Base-by-base conservation (phyloP, 2,888 invertebrate species). In the Caenorhabditis sulstoni region DNA sequence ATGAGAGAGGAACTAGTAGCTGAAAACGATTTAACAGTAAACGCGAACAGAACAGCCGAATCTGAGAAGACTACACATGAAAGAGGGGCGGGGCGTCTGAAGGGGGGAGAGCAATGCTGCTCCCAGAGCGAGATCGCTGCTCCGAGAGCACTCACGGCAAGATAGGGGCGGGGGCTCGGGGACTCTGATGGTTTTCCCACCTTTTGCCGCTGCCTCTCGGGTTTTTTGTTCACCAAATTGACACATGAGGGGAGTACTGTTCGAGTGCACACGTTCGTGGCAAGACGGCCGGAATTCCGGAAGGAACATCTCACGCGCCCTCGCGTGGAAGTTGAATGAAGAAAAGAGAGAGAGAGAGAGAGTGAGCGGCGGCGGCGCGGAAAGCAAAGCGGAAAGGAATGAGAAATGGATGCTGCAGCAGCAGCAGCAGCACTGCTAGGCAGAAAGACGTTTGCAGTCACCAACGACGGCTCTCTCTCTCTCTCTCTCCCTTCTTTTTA, bases 51-150 rank as follows among this genome's bases (percentile, higher is more conserved):
- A 39, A 61, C 50, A 47, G 50, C 55, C 22, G 44, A 45, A 45
- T 18, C 58, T 57, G 50, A 57, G 71, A 64, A 64, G 64, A 73
- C 61, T 64, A 73, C 73, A 73, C 73, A 64, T 70, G 55, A 70
- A 61, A 29, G 57, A 58, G 29, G 64, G 73, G 73, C 73, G 73
- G 39, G 73, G 73, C 64, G 20, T 58, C 53, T 49, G 70, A 71
- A 55, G 64, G 7, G 29, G 7, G 7, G 49, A 44, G 71, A 64
- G 71, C 62, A 57, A 9, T 57, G 64, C 73, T 64, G 73, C 53
- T 39, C 64, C 45, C 45, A 70, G 70, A 61, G 52, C 58, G 62
- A 73, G 73, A 73, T 73, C 73, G 58, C 73, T 50, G 73, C 73
- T 55, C 71, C 41, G 68, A 68, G 68, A 68, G 68, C 58, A 49